Percentiles rank a stretch among this genome's conserved stretches.
Evolutionary conservation across 1,140 invertebrate species (phyloP).

Genomic region (Penaeus indicus): DNA sequence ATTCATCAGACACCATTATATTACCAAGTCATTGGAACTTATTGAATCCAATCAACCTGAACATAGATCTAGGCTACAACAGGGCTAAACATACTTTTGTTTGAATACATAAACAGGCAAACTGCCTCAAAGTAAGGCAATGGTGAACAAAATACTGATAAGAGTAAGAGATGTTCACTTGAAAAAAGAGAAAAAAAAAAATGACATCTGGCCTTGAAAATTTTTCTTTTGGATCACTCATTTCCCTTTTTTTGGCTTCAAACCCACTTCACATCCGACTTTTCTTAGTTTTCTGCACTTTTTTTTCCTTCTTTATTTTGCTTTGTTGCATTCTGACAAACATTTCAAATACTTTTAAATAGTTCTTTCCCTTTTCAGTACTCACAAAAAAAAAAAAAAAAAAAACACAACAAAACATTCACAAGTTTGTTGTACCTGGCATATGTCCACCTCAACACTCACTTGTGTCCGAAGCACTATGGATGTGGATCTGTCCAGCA

Average conservation of each 20-base stretch:
- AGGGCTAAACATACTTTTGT: neutral
- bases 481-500: constrained; percentile 63
- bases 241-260: neutral
- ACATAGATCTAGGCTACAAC: neutral
- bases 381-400: neutral
- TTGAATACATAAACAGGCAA: neutral
- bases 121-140: constrained; percentile 11
- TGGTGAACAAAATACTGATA: constrained; percentile 25
- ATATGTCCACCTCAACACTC: constrained; percentile 66
- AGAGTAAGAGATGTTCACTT: constrained; percentile 39
- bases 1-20: no score
- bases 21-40: neutral
- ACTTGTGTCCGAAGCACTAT: constrained; percentile 63
- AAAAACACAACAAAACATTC: constrained; percentile 30
- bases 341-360: constrained; percentile 37
- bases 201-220: constrained; percentile 9
- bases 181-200: constrained; percentile 28
- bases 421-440: constrained; percentile 44
- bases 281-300: constrained; percentile 6
- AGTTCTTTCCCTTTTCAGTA: constrained; percentile 32
- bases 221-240: neutral
- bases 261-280: neutral
- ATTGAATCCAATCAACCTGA: neutral
- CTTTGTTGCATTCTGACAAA: neutral
- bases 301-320: constrained; percentile 23